Evolutionary conservation across 2,113 vertebrate species (phyloP), one percentile per base, ranked within the genome.

Genomic region (Illadopsis cleaveri): DNA sequence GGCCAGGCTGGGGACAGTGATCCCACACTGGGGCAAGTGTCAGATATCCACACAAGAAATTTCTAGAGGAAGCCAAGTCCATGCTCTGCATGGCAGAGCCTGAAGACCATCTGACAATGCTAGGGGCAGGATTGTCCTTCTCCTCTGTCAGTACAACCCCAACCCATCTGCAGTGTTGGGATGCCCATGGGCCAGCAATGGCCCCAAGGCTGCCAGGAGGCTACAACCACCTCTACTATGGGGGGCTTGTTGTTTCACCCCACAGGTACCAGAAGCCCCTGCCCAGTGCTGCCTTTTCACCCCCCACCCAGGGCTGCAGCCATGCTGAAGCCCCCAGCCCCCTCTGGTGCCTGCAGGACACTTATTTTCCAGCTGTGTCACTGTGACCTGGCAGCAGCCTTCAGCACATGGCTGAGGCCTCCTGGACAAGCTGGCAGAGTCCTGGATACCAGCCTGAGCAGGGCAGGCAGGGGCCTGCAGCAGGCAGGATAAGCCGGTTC

Each of bases 71-170:
- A 58, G 33, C 1, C 5, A 83, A 80, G 28, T 15, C 75, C 69
- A 57, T 0, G 0, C 10, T 33, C n/a, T 16, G 53, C 3, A 3
- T 5, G 38, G 42, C 75, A 79, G 51, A 73, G 17, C 24, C 2
- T 61, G 0, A 31, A 28, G n/a, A 56, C 24, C 17, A 38, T 9
- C 65, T 57, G 45, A 12, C 66, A 70, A 18, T 2, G 4, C 16
- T 5, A 1, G 1, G 42, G 37, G 13, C 37, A 70, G 33, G 50
- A 66, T 2, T 40, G 62, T 33, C 58, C 44, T 33, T 48, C 6
- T 28, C 19, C 19, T 23, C 4, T 8, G 11, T 10, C 12, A 54
- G 57, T 25, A 28, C 23, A 54, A 25, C 23, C 12, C 24, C 44
- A 65, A 15, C 11, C 18, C 28, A 27, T 5, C 22, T 40, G 53